Percentiles rank a stretch among this genome's conserved stretches.
These are phyloP conservation scores for Lepidurus packardi DNA, from an alignment of 1,140 invertebrate genomes.

Conservation along the genomic window DNA sequence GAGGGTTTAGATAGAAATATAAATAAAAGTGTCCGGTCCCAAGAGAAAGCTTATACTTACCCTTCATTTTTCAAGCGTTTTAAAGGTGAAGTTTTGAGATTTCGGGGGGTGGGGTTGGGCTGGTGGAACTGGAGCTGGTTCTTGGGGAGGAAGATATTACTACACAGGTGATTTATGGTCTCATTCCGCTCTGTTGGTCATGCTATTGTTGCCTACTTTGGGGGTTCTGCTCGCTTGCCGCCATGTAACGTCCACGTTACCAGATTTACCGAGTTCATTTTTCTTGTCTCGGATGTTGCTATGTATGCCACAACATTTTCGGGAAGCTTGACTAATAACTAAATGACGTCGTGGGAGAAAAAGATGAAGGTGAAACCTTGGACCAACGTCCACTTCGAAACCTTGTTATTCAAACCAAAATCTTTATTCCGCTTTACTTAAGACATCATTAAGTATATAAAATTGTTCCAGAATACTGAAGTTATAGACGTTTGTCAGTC, in stretches of 20 bases:
- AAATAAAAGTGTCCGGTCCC: not conserved
- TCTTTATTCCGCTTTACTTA: too few relatives aligned
- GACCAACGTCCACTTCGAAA: not conserved
- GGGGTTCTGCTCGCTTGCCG: not conserved
- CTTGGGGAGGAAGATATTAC: not conserved
- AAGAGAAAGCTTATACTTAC: not conserved
- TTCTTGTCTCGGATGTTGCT: not conserved
- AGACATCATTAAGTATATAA: too few relatives aligned
- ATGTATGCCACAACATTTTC: not conserved
- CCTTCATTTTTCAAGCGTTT: slow-evolving; percentile 5
- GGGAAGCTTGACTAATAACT: not conserved
- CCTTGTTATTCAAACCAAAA: not conserved
- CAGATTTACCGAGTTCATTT: slow-evolving; percentile 1
- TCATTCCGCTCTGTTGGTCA: slow-evolving; percentile 9
- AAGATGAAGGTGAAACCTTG: not conserved
- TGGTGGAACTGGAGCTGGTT: not conserved
- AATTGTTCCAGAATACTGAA: too few relatives aligned
- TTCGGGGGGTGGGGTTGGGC: too few relatives aligned
- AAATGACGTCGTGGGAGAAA: not conserved
- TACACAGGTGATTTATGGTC: not conserved
- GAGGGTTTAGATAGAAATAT: not conserved
- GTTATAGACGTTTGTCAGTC: too few relatives aligned
- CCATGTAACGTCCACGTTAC: not conserved
- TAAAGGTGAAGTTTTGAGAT: not conserved
- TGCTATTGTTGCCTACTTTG: not conserved